Evolutionary conservation across 2,888 invertebrate genomes (phyloP).

Genomic region (Sabellastarte sp.): DNA sequence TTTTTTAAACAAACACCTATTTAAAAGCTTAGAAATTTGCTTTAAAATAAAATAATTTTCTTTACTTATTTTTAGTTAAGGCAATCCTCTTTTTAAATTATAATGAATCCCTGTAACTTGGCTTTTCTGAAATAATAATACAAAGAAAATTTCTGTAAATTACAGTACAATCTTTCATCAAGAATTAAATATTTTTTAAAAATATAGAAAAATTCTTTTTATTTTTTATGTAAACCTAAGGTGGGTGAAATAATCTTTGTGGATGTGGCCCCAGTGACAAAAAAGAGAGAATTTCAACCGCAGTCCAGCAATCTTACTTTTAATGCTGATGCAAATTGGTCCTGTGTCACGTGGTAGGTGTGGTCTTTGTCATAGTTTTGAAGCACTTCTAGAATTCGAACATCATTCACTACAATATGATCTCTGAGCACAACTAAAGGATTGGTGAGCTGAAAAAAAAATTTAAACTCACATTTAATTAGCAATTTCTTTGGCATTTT

Average conservation of each 20-base stretch:
- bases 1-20: too few relatives aligned
- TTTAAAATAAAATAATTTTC: too few relatives aligned
- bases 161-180: background rate
- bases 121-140: conserved; percentile 1
- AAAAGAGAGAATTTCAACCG: background rate
- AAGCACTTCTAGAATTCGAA: conserved; percentile 47
- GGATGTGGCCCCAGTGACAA: too few relatives aligned
- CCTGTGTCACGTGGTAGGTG: conserved; percentile 38
- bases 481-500: too few relatives aligned
- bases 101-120: too few relatives aligned
- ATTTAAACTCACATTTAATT: too few relatives aligned
- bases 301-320: conserved; percentile 34
- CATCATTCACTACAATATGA: conserved; percentile 54
- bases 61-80: too few relatives aligned
- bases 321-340: conserved; percentile 46
- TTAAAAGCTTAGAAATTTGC: too few relatives aligned
- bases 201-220: too few relatives aligned
- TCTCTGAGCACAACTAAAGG: conserved; percentile 28
- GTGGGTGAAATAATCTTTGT: too few relatives aligned
- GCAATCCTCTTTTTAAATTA: too few relatives aligned
- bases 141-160: background rate
- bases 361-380: conserved; percentile 43
- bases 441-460: conserved; percentile 27
- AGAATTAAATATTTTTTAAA: background rate
- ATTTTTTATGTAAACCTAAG: too few relatives aligned